A percentile compares a stretch with the other conserved stretches of the same genome.
Evolutionary conservation across 2,113 vertebrate species (phyloP).

Genomic region (Sardina pilchardus): DNA sequence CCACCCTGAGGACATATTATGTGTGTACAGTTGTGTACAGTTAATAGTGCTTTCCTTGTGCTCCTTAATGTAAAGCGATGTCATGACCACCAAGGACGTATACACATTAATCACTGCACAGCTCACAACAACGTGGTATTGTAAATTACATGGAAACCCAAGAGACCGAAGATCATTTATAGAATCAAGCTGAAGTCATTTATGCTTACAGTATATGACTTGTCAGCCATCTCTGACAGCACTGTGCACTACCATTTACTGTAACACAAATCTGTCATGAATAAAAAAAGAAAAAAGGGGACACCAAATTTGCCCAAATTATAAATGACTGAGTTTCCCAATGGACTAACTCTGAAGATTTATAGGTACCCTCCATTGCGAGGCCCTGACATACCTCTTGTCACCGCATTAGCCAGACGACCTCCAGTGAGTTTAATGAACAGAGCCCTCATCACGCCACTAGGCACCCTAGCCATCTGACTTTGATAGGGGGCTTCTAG

Average conservation of each 20-base stretch:
- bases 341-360: background rate
- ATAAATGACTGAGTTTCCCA: background rate
- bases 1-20: background rate
- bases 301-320: background rate
- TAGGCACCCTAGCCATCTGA: slow-evolving; percentile 7
- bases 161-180: background rate
- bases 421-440: slow-evolving; percentile 35
- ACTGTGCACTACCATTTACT: background rate
- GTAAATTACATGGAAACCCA: background rate
- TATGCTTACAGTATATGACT: background rate
- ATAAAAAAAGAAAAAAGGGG: background rate
- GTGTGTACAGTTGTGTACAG: background rate
- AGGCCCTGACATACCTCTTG: slow-evolving; percentile 18
- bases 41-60: background rate
- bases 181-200: background rate
- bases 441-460: slow-evolving; percentile 27
- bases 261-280: slow-evolving; percentile 1
- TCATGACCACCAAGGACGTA: background rate
- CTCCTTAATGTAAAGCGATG: background rate
- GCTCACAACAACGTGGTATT: background rate
- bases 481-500: background rate
- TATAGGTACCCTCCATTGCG: background rate
- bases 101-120: background rate
- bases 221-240: background rate
- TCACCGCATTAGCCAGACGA: slow-evolving; percentile 1